Evolutionary conservation across 2,888 invertebrate species (phyloP), one percentile per base, ranked within the genome.

Genomic region (Heteromyza rotundicornis): DNA sequence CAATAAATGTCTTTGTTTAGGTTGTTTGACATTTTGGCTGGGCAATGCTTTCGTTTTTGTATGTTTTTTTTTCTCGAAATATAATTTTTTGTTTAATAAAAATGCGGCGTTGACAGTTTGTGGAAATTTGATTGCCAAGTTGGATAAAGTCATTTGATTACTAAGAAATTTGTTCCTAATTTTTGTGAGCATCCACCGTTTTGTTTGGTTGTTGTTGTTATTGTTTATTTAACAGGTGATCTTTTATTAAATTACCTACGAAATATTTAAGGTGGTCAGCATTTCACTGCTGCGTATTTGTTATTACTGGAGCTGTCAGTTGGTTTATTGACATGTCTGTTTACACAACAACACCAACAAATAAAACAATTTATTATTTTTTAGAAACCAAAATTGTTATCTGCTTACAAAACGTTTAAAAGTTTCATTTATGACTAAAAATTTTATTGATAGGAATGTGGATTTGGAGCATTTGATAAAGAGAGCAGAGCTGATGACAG

Each of bases 1-100:
- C 76, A 76, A 75, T 76, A 74, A 59, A 75, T 72, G 75, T 76
- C 76, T 75, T 75, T 75, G 75, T 76, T 75, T 71, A 67, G 69
- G 64, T 66, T 70, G 71, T n/a, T 50, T 50, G 50, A 50, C 50
- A 20, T 50, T 23, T 50, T 16, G 19, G 14, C 40, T 40, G 40
- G 10, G n/a, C n/a, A n/a, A n/a, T n/a, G n/a, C 40, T 40, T 50
- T 12, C 19, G 20, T 50, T 50, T 19, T 5, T n/a, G 44, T 44
- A 8, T 44, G 44, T 14, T 17, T 44, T 44, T n/a, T 5, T 44
- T 5, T 44, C n/a, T 44, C n/a, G 44, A 44, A 44, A 44, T 16
- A 44, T 12, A 3, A n/a, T n/a, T n/a, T n/a, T n/a, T n/a, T n/a
- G n/a, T n/a, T n/a, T n/a, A n/a, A 50, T 40, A 40, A n/a, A 19